Conservation (phyloP, 2,113 vertebrate species). For the Corydoras sp. region DNA sequence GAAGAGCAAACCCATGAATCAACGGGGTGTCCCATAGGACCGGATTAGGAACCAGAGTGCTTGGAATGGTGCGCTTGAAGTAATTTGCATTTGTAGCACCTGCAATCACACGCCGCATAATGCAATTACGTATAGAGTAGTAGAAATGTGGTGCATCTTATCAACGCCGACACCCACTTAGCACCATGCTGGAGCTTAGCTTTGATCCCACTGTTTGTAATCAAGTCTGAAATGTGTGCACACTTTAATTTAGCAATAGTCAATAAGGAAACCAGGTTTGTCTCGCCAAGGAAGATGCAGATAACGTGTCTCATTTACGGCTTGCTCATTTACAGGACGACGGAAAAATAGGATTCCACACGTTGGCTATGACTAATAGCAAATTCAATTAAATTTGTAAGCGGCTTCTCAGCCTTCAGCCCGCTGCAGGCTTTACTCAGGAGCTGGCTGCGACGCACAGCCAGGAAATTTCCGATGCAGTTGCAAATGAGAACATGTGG, state of each 20-base stretch:
- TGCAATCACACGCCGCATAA: background rate
- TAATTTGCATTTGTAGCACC: no score
- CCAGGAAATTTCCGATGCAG: background rate
- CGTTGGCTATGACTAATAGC: slow-evolving; percentile 49
- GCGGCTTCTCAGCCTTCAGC: slow-evolving; percentile 41
- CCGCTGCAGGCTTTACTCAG: slow-evolving; percentile 41
- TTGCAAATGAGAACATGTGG: background rate
- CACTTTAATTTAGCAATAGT: no score
- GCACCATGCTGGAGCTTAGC: background rate
- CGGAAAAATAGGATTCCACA: slow-evolving; percentile 36
- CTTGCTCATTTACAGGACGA: slow-evolving; percentile 40
- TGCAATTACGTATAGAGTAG: background rate
- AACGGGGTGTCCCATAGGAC: background rate
- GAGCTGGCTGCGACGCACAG: slow-evolving; percentile 11
- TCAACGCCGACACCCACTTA: background rate
- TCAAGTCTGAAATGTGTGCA: background rate
- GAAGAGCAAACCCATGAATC: background rate
- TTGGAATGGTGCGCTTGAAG: no score
- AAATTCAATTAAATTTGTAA: slow-evolving; percentile 55
- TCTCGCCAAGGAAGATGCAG: slow-evolving; percentile 9
- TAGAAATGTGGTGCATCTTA: background rate
- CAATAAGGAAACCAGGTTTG: slow-evolving; percentile 8
- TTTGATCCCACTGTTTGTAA: background rate
- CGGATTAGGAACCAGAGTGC: background rate
- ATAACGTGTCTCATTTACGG: slow-evolving; percentile 38